A percentile compares a stretch with the other conserved stretches of the same genome.
Evolutionary conservation across 2,113 vertebrate genomes (phyloP).

Genomic region (Isurus oxyrinchus): DNA sequence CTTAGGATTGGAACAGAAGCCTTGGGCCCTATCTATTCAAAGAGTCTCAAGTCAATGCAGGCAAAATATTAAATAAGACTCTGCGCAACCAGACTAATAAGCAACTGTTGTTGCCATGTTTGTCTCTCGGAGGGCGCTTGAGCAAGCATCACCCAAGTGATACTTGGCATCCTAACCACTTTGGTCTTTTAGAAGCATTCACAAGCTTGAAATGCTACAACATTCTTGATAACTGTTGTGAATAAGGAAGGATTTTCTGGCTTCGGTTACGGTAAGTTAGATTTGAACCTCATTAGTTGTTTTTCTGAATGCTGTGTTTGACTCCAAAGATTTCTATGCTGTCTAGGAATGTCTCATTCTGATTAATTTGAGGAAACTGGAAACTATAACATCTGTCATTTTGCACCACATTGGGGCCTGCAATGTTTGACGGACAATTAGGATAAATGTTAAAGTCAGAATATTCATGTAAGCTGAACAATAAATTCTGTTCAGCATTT

Average conservation of each 20-base stretch:
- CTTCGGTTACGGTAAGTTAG: neutral
- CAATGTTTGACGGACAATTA: neutral
- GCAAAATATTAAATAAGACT: neutral
- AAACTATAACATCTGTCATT: neutral
- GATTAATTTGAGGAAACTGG: neutral
- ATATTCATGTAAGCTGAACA: neutral
- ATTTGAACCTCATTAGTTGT: neutral
- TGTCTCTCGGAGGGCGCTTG: neutral
- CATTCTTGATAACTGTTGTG: neutral
- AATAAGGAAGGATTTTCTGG: neutral
- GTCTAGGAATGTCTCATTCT: neutral
- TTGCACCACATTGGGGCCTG: neutral
- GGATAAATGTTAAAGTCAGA: neutral
- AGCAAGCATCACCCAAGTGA: neutral
- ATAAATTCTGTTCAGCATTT: conserved; percentile 16
- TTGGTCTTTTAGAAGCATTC: neutral
- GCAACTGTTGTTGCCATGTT: neutral
- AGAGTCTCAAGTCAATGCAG: neutral
- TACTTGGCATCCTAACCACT: neutral
- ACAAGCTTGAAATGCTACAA: neutral
- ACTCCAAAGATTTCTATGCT: neutral
- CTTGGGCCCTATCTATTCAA: neutral
- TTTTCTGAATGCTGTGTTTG: neutral
- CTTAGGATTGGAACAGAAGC: neutral
- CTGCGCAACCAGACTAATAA: neutral